A percentile compares a stretch with the other conserved stretches of the same genome.
Conservation (phyloP, 2,797 vertebrate genomes). For the Acestrorhynchus altus region DNA sequence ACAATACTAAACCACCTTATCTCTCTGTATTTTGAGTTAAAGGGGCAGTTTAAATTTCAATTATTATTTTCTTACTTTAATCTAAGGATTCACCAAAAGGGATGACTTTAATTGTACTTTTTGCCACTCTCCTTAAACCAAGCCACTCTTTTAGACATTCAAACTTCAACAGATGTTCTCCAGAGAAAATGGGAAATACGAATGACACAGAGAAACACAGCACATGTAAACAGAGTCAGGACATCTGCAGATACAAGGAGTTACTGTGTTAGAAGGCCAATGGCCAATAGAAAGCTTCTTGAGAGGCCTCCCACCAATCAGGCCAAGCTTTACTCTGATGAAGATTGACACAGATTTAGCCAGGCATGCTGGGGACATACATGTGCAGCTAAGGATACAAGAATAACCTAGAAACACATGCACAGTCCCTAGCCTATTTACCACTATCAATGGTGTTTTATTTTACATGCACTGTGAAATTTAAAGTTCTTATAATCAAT, state of each 20-base stretch:
- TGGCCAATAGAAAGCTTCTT: constrained; percentile 22
- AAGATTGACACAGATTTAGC: constrained; percentile 52
- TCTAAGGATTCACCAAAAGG: too few relatives aligned
- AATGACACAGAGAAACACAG: background rate
- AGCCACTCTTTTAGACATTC: too few relatives aligned
- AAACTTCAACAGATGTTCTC: too few relatives aligned
- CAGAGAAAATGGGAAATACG: background rate
- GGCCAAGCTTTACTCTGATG: constrained; percentile 33
- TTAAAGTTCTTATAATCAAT: background rate
- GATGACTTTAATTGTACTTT: too few relatives aligned
- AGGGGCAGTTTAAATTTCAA: too few relatives aligned
- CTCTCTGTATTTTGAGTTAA: too few relatives aligned
- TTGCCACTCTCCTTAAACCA: too few relatives aligned
- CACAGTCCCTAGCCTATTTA: constrained; percentile 62
- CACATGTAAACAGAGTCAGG: background rate
- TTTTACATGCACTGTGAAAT: background rate
- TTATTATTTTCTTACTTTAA: too few relatives aligned
- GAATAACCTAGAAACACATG: constrained; percentile 57
- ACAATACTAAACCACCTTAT: too few relatives aligned
- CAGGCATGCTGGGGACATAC: background rate
- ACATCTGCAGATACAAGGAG: constrained; percentile 29
- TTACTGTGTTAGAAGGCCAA: background rate
- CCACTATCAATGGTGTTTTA: constrained; percentile 54
- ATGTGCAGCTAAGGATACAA: constrained; percentile 29
- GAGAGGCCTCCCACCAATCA: constrained; percentile 31